Conservation (phyloP, 2,888 invertebrate genomes). For the Blomia tropicalis region DNA sequence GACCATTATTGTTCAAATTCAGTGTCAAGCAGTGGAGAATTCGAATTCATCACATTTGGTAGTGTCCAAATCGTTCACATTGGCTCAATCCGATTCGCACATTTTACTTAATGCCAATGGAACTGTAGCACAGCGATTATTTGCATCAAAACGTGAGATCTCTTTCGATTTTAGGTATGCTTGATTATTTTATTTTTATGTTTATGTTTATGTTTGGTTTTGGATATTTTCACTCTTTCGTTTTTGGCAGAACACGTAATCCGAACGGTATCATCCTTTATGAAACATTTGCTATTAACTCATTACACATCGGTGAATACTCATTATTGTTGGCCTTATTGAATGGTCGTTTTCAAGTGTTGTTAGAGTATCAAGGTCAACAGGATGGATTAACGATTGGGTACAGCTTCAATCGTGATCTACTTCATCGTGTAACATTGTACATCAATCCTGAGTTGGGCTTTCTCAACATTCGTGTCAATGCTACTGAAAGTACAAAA, state of each 20-base stretch:
- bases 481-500: conserved; percentile 63
- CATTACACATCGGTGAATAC: background rate
- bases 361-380: background rate
- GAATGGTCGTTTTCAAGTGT: conserved; percentile 5
- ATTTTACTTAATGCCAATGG: background rate
- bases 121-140: background rate
- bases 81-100: background rate
- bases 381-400: conserved; percentile 17
- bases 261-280: conserved; percentile 1
- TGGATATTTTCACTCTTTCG: background rate
- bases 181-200: background rate
- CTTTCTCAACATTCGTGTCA: conserved; percentile 66
- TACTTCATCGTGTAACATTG: conserved; percentile 74
- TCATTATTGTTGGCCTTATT: background rate
- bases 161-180: conserved; percentile 6
- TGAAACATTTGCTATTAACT: background rate
- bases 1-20: background rate
- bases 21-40: conserved; percentile 4
- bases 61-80: background rate
- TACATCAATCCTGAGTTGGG: conserved; percentile 72
- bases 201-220: too few species aligned
- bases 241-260: background rate
- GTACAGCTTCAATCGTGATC: conserved; percentile 57
- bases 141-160: background rate
- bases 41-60: background rate